Evolutionary conservation across 2,113 vertebrate species (phyloP).

Genomic region (Thryonomys swinderianus): DNA sequence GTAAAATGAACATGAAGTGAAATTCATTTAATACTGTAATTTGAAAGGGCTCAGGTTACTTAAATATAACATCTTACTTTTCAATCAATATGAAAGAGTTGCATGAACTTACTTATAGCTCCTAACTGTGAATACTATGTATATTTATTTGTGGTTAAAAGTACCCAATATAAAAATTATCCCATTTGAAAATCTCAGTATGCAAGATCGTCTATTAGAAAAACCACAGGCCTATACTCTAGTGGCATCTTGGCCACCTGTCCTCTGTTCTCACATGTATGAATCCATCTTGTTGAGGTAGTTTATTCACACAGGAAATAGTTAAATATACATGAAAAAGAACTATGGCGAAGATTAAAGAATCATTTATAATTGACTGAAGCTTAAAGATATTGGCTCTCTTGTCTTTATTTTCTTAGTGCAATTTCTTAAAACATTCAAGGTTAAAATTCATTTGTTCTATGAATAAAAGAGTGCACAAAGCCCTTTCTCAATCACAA

Average conservation of each 20-base stretch:
- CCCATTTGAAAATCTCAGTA: neutral
- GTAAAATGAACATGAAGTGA: neutral
- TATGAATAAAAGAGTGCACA: neutral
- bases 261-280: neutral
- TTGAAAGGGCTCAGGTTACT: neutral
- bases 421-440: neutral
- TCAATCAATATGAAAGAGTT: neutral
- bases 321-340: neutral
- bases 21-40: neutral
- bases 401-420: neutral
- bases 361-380: neutral
- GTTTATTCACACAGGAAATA: neutral
- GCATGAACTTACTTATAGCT: neutral
- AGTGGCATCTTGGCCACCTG: neutral
- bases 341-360: neutral
- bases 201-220: neutral
- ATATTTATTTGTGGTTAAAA: neutral
- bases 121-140: neutral
- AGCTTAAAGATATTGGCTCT: neutral
- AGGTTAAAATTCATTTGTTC: slow-evolving; percentile 2
- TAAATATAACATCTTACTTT: neutral
- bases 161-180: neutral
- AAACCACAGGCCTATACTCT: neutral
- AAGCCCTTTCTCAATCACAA: neutral
- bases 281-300: neutral